Base-by-base conservation (phyloP, 2,888 invertebrate species). In the Drosophila parthenogenetica region DNA sequence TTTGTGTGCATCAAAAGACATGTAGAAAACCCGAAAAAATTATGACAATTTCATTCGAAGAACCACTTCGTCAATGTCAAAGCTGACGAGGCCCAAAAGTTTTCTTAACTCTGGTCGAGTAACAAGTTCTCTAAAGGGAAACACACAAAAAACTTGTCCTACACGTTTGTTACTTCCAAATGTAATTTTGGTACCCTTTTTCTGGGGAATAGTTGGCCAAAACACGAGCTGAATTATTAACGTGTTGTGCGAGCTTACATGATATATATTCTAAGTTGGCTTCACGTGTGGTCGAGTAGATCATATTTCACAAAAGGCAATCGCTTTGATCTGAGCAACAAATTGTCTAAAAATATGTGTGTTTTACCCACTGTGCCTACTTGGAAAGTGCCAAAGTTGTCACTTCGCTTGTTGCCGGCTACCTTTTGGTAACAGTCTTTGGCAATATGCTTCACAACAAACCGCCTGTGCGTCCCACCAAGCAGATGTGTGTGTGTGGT, bases 41-140 rank as follows among this genome's bases (percentile, higher is more conserved):
- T 90, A 90, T 90, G 90, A 90, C 90, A 90, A 90, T 87, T 90
- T 90, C 91, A 90, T 90, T 90, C 87, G 90, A 90, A 90, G 89
- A 87, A 79, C 82, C 80, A 90, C 91, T 90, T 82, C 74, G 90
- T 90, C 90, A 91, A 90, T 90, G 90, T 90, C 90, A 90, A 75
- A 74, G 64, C 85, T 81, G 79, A 84, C 73, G 85, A 72, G 67
- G 61, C 74, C 84, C 77, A 79, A 35, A 35, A 70, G 58, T 64
- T 43, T 51, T 60, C 32, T 45, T 29, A 67, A 49, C 64, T 42
- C 59, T 43, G 35, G 29, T 32, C n/a, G 16, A 13, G 46, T 29
- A 74, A 68, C 87, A 73, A 73, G 87, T 83, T 86, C 81, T 80
- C 50, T 72, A 58, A 67, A 48, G 29, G 14, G 35, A 19, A 54